These are phyloP conservation scores for Orchesella flavescens DNA, from an alignment of 2,888 invertebrate genomes.

Conservation along the genomic window DNA sequence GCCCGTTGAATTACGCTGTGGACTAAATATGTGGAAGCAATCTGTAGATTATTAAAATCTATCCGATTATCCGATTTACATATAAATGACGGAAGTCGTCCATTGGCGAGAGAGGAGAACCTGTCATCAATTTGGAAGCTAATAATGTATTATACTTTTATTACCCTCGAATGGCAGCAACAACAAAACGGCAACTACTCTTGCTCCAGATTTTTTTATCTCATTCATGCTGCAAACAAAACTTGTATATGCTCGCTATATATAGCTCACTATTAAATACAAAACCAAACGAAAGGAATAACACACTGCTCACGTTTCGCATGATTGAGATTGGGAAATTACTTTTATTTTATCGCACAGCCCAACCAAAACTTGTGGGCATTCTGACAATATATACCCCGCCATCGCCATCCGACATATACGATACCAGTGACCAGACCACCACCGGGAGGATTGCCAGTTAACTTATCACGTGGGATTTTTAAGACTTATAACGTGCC, in stretches of 20 bases:
- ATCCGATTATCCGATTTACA: slow-evolving; percentile 48
- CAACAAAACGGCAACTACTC: too few species aligned
- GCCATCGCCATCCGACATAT: neutral
- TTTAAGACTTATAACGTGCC: too few species aligned
- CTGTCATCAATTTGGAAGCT: slow-evolving; percentile 46
- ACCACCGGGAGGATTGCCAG: neutral
- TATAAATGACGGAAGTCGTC: slow-evolving; percentile 53
- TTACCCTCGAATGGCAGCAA: neutral
- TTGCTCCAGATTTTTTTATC: neutral
- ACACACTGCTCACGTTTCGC: neutral
- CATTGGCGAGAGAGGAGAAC: slow-evolving; percentile 41
- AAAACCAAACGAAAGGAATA: neutral
- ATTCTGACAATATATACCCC: neutral
- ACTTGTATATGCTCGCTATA: neutral
- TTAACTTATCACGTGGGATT: too few species aligned
- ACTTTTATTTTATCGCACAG: slow-evolving; percentile 11
- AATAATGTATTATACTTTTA: slow-evolving; percentile 28
- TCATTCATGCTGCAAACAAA: neutral
- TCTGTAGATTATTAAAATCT: slow-evolving; percentile 44
- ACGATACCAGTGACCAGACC: neutral
- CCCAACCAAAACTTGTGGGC: neutral
- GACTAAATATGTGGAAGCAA: slow-evolving; percentile 3
- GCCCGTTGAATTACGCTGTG: neutral
- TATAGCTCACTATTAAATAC: neutral
- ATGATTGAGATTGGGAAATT: slow-evolving; percentile 29